Percentiles rank a stretch among this genome's conserved stretches.
These are phyloP conservation scores for Brachyrhaphis roseni DNA, from an alignment of 2,797 vertebrate species.

Conservation along the genomic window DNA sequence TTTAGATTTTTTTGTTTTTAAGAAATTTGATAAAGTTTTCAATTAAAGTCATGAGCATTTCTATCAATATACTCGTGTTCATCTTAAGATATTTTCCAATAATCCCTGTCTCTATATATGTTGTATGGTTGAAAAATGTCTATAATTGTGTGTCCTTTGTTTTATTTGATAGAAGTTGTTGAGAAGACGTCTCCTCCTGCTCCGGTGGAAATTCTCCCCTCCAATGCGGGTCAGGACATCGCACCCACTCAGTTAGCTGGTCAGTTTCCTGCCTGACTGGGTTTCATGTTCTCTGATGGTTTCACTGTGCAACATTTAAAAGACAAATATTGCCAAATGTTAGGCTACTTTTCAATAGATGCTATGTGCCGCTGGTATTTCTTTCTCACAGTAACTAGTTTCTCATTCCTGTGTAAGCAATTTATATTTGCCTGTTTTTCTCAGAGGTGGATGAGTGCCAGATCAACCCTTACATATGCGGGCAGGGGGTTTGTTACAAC, in stretches of 20 bases:
- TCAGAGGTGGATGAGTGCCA: constrained; percentile 96
- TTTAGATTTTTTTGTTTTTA: not conserved
- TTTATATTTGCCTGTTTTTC: constrained; percentile 20
- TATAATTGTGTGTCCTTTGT: not conserved
- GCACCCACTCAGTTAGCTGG: constrained; percentile 93
- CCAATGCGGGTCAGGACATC: constrained; percentile 93
- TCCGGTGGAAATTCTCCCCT: constrained; percentile 90
- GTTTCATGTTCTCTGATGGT: not conserved
- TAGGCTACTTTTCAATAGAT: not conserved
- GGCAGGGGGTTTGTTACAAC: constrained; percentile 91
- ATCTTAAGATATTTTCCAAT: not conserved
- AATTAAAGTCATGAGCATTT: not conserved
- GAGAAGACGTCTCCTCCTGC: constrained; percentile 91
- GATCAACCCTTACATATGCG: constrained; percentile 91
- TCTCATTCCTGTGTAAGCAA: not conserved
- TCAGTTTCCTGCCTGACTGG: constrained; percentile 55
- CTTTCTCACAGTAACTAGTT: not conserved
- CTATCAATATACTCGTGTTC: not conserved
- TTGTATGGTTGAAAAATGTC: not conserved
- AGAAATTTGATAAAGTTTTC: not conserved
- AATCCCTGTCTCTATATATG: not conserved
- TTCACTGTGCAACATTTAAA: not conserved
- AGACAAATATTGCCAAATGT: not conserved
- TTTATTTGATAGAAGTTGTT: constrained; percentile 84
- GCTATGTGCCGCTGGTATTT: not conserved